Evolutionary conservation across 92 coral and sea anemone species (phyloP).

Genomic region (Plumapathes pennacea): DNA sequence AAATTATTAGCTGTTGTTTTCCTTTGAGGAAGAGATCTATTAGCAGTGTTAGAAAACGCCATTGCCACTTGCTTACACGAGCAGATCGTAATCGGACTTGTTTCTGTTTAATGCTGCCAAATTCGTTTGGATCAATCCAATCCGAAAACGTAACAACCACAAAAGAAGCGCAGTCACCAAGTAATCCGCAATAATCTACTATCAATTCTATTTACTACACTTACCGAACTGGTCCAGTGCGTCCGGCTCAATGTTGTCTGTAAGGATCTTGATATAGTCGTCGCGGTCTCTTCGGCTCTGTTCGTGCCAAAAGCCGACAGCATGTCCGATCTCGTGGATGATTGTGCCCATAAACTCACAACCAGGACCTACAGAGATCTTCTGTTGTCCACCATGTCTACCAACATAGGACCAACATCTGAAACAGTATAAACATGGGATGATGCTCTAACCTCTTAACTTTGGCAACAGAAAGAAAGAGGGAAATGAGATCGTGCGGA

Average conservation of each 20-base stretch:
- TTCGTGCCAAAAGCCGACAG: conserved; percentile 98
- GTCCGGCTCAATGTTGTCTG: conserved; percentile 67
- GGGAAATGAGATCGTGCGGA: no score
- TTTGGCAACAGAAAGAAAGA: no score
- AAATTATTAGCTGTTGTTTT: no score
- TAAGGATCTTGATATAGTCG: conserved; percentile 70
- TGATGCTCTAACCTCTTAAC: no score
- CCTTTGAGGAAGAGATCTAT: no score
- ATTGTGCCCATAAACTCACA: conserved; percentile 95
- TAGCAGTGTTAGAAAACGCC: no score
- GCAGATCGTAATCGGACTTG: no score
- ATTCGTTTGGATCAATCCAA: no score
- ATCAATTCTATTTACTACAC: conserved; percentile 8
- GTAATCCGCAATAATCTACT: background rate
- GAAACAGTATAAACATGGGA: no score
- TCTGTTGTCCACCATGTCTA: conserved; percentile 81
- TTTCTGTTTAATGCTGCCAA: background rate
- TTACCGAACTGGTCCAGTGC: conserved; percentile 86
- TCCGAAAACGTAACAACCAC: background rate
- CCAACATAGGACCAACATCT: conserved; percentile 99
- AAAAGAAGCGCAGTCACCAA: background rate
- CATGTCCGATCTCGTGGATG: conserved; percentile 97
- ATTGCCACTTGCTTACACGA: no score
- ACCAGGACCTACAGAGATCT: conserved; percentile 89
- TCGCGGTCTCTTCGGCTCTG: conserved; percentile 97